Conservation (phyloP, 2,888 invertebrate genomes). For the Ormyrus nitidulus region DNA sequence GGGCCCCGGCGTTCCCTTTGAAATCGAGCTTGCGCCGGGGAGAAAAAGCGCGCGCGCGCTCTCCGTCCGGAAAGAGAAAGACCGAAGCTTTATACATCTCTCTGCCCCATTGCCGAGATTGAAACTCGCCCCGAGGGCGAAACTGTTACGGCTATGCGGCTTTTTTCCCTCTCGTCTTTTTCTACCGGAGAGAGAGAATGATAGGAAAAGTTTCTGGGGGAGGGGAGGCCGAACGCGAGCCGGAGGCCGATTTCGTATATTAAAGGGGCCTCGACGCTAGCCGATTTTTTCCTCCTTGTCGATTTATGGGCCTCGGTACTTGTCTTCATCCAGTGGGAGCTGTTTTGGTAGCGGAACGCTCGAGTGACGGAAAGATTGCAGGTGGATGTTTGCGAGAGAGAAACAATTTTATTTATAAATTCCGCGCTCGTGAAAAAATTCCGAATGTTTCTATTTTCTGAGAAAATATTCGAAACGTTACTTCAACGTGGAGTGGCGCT, state of each 20-base stretch:
- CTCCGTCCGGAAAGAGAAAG: background rate
- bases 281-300: background rate
- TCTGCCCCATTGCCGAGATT: slow-evolving; percentile 30
- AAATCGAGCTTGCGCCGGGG: slow-evolving; percentile 9
- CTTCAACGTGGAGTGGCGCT: too few species aligned
- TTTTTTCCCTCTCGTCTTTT: background rate
- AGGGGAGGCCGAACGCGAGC: background rate
- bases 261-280: background rate
- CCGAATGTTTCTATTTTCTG: too few species aligned
- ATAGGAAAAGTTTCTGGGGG: slow-evolving; percentile 40
- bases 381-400: too few species aligned
- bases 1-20: background rate
- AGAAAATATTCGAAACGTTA: too few species aligned
- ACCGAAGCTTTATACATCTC: background rate
- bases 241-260: slow-evolving; percentile 11
- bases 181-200: background rate
- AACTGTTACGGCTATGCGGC: slow-evolving; percentile 14
- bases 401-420: too few species aligned
- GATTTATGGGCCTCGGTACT: too few species aligned
- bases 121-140: slow-evolving; percentile 33
- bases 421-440: too few species aligned
- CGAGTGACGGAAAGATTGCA: too few species aligned
- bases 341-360: too few species aligned
- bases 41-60: background rate
- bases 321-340: too few species aligned